Evolutionary conservation across 2,888 invertebrate genomes (phyloP), one percentile per base, ranked within the genome.

Genomic region (Epistrophella euchroma): DNA sequence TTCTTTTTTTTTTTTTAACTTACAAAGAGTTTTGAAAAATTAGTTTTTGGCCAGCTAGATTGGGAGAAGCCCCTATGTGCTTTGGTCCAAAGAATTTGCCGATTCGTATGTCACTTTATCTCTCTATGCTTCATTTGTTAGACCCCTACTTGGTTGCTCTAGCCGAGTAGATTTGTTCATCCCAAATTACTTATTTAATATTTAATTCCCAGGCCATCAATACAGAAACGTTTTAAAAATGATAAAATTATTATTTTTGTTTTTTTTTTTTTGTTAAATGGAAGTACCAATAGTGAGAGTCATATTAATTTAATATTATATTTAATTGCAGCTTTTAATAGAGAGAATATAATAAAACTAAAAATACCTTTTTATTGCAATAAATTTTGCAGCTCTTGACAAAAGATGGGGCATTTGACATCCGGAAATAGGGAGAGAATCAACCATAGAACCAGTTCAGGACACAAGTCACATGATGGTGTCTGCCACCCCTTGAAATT

Each of bases 401-500:
- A 84, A 79, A 64, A 71, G 75, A 84, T 22, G 55, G 70, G 62
- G 40, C 56, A 71, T 84, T 70, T 84, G 66, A 79, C 84, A 71
- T 79, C 80, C 84, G 79, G 75, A 58, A 75, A 58, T 58, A 60
- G 60, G 37, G 19, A 19, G 35, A 35, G 11, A 17, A 62, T 35
- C 50, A 19, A 56, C 19, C 17, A 19, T 17, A 35, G 11, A 17
- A 62, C 60, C 50, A 28, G 72, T 40, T 22, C 19, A 62, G 47
- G 60, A 77, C 70, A 56, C 35, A 68, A 75, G 60, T 55, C 81
- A 71, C 71, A 76, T 60, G 83, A 72, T 70, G 70, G 37, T 68
- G 75, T 15, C 37, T 58, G 76, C 81, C 66, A 68, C 76, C 85
- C 81, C 60, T 85, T 71, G 37, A 75, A 76, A 85, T 85, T 85